Conservation (phyloP, 92 coral and sea anemone genomes). For the Porites lobata region DNA sequence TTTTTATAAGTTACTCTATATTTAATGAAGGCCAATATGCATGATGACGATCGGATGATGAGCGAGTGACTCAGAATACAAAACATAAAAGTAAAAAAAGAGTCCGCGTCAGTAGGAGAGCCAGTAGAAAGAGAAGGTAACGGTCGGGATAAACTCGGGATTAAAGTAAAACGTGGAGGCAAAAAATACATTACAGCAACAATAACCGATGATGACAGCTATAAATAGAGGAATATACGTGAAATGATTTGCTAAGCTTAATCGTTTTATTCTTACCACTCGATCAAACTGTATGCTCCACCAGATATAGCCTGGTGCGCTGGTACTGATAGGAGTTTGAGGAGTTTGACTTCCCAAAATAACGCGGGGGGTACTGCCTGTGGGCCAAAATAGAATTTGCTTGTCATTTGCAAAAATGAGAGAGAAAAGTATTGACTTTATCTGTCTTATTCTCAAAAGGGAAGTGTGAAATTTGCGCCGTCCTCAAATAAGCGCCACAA, state of each 20-base stretch:
- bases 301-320: neutral
- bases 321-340: neutral
- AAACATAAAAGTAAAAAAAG: neutral
- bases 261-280: conserved; percentile 24
- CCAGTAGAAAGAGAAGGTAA: neutral
- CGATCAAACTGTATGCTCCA: conserved; percentile 56
- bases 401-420: too few species aligned
- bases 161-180: neutral
- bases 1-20: too few species aligned
- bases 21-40: neutral
- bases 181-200: neutral
- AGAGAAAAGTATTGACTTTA: too few species aligned
- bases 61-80: neutral
- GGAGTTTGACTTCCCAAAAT: conserved; percentile 11
- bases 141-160: neutral
- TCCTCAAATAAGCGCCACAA: too few species aligned
- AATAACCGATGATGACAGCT: neutral
- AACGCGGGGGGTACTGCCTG: conserved; percentile 30
- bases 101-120: neutral
- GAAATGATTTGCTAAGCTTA: too few species aligned
- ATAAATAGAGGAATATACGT: too few species aligned
- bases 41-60: neutral
- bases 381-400: too few species aligned
- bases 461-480: too few species aligned
- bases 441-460: too few species aligned